Evolutionary conservation across 2,113 vertebrate genomes (phyloP).

Genomic region (Phaetusa simplex): DNA sequence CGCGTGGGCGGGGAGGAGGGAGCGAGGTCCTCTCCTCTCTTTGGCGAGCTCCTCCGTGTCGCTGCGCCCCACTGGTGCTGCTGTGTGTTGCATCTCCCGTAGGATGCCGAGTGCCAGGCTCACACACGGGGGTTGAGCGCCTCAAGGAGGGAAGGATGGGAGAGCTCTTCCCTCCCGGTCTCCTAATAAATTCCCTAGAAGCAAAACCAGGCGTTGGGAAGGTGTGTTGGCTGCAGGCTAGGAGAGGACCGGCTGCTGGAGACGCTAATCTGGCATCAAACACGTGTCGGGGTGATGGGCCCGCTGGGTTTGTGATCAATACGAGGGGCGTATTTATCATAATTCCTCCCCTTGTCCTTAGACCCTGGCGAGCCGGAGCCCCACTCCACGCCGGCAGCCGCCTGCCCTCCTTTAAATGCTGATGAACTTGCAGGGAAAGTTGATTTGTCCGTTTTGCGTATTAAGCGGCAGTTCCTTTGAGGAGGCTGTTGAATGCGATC

Average conservation of each 20-base stretch:
- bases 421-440: not conserved
- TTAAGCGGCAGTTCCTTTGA: not conserved
- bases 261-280: not conserved
- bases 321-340: fast-evolving
- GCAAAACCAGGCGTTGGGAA: not conserved
- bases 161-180: not conserved
- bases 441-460: not conserved
- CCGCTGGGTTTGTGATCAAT: not conserved
- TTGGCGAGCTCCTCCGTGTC: not conserved
- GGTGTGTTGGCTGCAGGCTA: not conserved
- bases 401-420: not conserved
- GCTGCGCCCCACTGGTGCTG: not conserved
- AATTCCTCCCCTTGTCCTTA: not conserved
- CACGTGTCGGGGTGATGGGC: not conserved
- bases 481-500: not conserved
- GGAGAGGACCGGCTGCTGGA: not conserved
- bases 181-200: not conserved
- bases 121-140: fast-evolving
- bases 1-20: not conserved
- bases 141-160: not conserved
- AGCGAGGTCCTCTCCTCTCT: not conserved
- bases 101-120: not conserved
- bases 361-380: not conserved
- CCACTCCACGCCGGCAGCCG: not conserved
- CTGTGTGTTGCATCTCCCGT: not conserved